phyloP scores from a whole-genome alignment of 2,888 invertebrate species.

The Zele albiditarsus region DNA sequence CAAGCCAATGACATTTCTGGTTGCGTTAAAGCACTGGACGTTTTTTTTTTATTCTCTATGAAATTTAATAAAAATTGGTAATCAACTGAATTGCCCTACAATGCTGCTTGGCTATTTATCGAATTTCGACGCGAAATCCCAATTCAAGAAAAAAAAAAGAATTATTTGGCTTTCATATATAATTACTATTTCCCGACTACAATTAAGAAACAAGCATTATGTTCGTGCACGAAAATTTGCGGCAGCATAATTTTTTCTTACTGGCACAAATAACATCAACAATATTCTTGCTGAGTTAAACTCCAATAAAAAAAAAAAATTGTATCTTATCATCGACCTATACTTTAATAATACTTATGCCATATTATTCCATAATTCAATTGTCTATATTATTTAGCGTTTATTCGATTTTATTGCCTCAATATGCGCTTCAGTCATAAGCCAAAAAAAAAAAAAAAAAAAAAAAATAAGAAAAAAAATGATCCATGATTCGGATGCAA shows the following conservation, averaged over 20 bases:
- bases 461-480: constrained; percentile 11
- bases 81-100: background rate
- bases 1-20: background rate
- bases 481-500: constrained; percentile 39
- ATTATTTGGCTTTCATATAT: constrained; percentile 12
- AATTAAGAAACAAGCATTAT: constrained; percentile 16
- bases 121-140: constrained; percentile 5
- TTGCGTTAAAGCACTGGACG: background rate
- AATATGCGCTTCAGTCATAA: constrained; percentile 45
- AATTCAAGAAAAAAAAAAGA: constrained; percentile 24
- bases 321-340: constrained; percentile 41
- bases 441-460: constrained; percentile 2
- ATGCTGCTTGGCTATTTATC: background rate
- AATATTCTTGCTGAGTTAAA: constrained; percentile 49
- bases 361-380: constrained; percentile 52
- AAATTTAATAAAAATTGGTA: background rate
- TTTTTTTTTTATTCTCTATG: background rate
- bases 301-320: constrained; percentile 40
- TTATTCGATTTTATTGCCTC: constrained; percentile 44
- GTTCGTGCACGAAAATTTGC: constrained; percentile 35
- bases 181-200: background rate
- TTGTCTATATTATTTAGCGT: constrained; percentile 45
- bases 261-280: constrained; percentile 53
- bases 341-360: constrained; percentile 54
- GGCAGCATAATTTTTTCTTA: constrained; percentile 44